Percentiles rank a stretch among this genome's conserved stretches.
These are phyloP conservation scores for Marisa cornuarietis DNA, from an alignment of 1,140 invertebrate genomes.

Conservation along the genomic window DNA sequence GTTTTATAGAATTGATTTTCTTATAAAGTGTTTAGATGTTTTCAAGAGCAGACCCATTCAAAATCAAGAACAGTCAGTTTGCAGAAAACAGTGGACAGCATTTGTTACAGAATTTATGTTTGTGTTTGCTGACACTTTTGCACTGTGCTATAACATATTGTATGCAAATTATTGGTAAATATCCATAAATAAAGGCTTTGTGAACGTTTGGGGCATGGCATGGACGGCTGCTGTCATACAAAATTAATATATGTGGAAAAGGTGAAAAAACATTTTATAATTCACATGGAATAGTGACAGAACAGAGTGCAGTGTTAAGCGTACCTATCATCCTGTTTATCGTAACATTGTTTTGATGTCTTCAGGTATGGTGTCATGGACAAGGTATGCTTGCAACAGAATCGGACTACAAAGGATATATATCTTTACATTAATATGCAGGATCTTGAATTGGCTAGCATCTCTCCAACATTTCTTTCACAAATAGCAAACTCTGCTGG, in stretches of 20 bases:
- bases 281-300: neutral
- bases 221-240: neutral
- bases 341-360: neutral
- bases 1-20: too few species aligned
- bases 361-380: constrained; percentile 35
- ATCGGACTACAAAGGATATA: constrained; percentile 12
- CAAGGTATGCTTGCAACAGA: constrained; percentile 24
- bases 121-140: too few species aligned
- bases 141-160: neutral
- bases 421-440: constrained; percentile 18
- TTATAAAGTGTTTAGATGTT: too few species aligned
- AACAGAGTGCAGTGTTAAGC: neutral
- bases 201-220: neutral
- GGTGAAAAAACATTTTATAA: neutral
- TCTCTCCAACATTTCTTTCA: constrained; percentile 3
- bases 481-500: constrained; percentile 15
- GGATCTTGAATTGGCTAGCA: constrained; percentile 14
- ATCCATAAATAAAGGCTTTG: too few species aligned
- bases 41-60: too few species aligned
- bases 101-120: too few species aligned
- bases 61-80: too few species aligned
- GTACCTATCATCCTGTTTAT: neutral
- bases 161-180: neutral
- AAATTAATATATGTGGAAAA: neutral
- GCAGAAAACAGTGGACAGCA: too few species aligned